Evolutionary conservation across 2,797 vertebrate species (phyloP), one percentile per base, ranked within the genome.

Genomic region (Euthynnus affinis): DNA sequence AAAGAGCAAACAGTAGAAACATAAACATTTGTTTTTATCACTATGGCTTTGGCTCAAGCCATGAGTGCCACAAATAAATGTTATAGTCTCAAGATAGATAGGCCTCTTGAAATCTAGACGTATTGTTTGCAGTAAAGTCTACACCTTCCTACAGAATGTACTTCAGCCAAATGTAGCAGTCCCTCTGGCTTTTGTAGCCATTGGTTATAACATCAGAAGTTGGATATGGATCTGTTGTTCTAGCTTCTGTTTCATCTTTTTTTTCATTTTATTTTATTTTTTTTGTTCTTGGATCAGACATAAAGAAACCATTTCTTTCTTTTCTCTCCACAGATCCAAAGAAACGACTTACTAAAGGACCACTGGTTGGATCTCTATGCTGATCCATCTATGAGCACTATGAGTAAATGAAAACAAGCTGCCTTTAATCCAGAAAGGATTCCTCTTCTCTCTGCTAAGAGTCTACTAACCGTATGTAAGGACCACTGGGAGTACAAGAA

Each of bases 401-500:
- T 69, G 79, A 88, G 87, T 71, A 86, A 87, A 90, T 83, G 86
- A 90, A 86, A 82, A 84, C 85, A 84, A 81, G 86, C 80, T 51
- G 67, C 73, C 40, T 85, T 73, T 89, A 88, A 90, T 88, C 88
- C 85, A 74, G 80, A 72, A 84, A 88, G 83, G 91, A 91, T 88
- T 88, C 79, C 73, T 86, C 76, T 25, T 71, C 78, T 82, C 83
- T 65, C 70, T 40, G 53, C 76, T 71, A 72, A 87, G 83, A 89
- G 87, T 78, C 82, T 78, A 13, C 78, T 84, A 82, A 89, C 90
- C 9, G 67, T 57, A 56, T 89, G 58, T 76, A 74, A 89, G 74
- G 83, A 89, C 88, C 70, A 18, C 61, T 79, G 89, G 90, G 91
- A 93, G 85, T 84, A 90, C 85, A 78, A 87, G 80, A 89, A 88